Evolutionary conservation across 37 sponge, comb jelly and placozoan genomes (phyloP).

Genomic region (Geodia barretti): DNA sequence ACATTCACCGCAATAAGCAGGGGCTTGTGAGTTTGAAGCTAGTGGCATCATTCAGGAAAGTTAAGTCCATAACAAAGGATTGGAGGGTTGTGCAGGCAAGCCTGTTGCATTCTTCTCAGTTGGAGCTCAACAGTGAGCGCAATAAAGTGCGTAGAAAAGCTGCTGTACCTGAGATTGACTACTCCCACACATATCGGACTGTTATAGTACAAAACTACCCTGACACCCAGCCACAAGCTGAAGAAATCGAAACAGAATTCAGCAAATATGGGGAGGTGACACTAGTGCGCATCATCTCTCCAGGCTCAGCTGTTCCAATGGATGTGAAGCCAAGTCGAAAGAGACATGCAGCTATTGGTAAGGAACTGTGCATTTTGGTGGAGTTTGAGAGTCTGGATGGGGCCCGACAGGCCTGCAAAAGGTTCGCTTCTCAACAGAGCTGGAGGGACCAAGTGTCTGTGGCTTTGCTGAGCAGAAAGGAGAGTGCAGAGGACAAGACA

Average conservation of each 20-base stretch:
- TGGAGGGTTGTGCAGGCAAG: constrained; percentile 68
- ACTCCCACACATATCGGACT: constrained; percentile 55
- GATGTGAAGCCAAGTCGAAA: constrained; percentile 68
- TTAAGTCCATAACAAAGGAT: constrained; percentile 85
- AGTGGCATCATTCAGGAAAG: constrained; percentile 85
- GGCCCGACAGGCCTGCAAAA: constrained; percentile 47
- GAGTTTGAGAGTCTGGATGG: constrained; percentile 65
- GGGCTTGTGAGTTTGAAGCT: constrained; percentile 92
- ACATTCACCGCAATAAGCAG: constrained; percentile 84
- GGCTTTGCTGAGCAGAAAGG: constrained; percentile 21
- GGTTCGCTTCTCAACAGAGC: constrained; percentile 39
- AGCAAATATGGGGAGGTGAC: constrained; percentile 66
- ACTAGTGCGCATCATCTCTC: constrained; percentile 62
- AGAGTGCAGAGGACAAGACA: background rate
- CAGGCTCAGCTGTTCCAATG: constrained; percentile 74
- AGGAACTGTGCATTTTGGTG: constrained; percentile 65
- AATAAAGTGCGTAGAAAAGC: constrained; percentile 77
- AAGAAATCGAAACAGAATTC: constrained; percentile 56
- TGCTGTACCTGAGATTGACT: constrained; percentile 69
- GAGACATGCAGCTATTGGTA: constrained; percentile 54
- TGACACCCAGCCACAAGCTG: constrained; percentile 26
- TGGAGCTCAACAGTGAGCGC: constrained; percentile 75
- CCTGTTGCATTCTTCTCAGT: constrained; percentile 46
- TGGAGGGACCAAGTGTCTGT: constrained; percentile 68
- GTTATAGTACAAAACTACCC: constrained; percentile 68